Evolutionary conservation across 2,888 invertebrate genomes (phyloP), one percentile per base, ranked within the genome.

Genomic region (Euplexia lucipara): DNA sequence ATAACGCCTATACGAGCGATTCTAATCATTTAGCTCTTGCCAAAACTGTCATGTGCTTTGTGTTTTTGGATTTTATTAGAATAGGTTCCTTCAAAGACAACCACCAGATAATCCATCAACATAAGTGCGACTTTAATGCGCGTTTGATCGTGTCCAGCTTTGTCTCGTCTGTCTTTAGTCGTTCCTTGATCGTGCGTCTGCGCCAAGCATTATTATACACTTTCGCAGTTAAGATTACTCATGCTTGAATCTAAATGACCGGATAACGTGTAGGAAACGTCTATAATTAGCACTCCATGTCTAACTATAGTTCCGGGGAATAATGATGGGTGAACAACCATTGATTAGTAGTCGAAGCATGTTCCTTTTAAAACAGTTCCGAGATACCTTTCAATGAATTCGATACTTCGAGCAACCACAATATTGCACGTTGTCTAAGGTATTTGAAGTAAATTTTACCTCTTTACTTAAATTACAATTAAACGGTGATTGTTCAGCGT

Each of bases 211-310:
- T 56, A 58, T 53, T 56, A 56, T 39, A 52, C 42, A 62, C 78
- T 78, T 80, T 82, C 74, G 60, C 60, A 56, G 45, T 71, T 49
- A 52, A 57, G 41, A 68, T 74, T 67, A 73, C 51, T 71, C 70
- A 63, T 57, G 77, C 69, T 66, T 76, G 66, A 76, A 78, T 78
- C 47, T 74, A 53, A 68, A 79, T 44, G 53, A 59, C 60, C 74
- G 63, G 65, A 71, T 60, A 69, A 60, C 54, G 62, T 64, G 70
- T 61, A 73, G 75, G 68, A 78, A 78, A 60, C 68, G 39, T 62
- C 53, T 45, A 58, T 72, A 60, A 77, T 72, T 77, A 61, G 57
- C 65, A 52, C 39, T 53, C 44, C 16, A 37, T 49, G 22, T 57
- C 41, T 57, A 60, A 57, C 37, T 32, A 47, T 56, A 35, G 57